These are phyloP conservation scores for Sogatella furcifera DNA, from an alignment of 1,140 invertebrate genomes.

Conservation along the genomic window DNA sequence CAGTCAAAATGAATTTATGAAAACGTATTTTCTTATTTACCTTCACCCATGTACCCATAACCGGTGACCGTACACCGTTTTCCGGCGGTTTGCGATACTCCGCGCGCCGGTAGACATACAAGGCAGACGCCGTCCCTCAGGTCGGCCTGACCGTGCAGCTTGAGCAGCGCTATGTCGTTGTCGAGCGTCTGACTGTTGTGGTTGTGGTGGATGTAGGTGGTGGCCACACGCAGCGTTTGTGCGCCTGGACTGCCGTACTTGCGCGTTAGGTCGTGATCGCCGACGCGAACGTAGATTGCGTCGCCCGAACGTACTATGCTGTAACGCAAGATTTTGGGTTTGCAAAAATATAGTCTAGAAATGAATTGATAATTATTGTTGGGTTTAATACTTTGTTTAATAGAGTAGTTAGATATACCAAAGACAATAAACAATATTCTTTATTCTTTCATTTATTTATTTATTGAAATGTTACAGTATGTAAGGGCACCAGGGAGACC, in stretches of 20 bases:
- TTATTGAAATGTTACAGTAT: too few relatives aligned
- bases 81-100: constrained; percentile 72
- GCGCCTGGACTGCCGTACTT: constrained; percentile 79
- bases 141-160: constrained; percentile 81
- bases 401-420: too few relatives aligned
- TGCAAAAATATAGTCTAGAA: too few relatives aligned
- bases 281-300: constrained; percentile 82
- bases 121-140: constrained; percentile 72
- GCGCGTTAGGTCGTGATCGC: constrained; percentile 81
- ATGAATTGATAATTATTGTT: too few relatives aligned
- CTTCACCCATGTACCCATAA: constrained; percentile 89
- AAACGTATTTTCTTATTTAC: constrained; percentile 49
- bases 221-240: constrained; percentile 77
- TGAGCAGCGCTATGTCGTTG: constrained; percentile 89
- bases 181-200: constrained; percentile 93
- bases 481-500: too few relatives aligned
- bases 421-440: too few relatives aligned
- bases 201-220: constrained; percentile 92
- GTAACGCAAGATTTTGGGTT: too few relatives aligned
- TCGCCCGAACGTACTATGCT: constrained; percentile 85
- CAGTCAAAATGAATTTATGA: not conserved
- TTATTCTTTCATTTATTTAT: too few relatives aligned
- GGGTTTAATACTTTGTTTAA: too few relatives aligned
- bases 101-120: constrained; percentile 79
- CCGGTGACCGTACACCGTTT: constrained; percentile 86